phyloP scores from a whole-genome alignment of 2,888 invertebrate species.

The Glyphotaelius pellucidus region DNA sequence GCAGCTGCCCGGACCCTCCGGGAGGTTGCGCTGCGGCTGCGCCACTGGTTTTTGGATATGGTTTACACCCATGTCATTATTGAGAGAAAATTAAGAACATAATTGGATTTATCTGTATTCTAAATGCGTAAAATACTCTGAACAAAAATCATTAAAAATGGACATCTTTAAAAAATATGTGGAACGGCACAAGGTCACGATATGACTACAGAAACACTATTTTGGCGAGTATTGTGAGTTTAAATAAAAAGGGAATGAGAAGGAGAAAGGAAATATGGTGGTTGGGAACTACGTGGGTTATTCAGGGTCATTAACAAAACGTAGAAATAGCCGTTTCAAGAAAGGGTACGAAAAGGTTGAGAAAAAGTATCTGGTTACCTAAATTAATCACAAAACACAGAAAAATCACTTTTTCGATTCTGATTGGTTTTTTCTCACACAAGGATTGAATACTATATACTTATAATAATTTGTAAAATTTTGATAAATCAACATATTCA shows the following conservation, averaged over 20 bases:
- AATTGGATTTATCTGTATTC: background rate
- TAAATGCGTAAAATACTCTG: background rate
- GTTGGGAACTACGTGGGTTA: background rate
- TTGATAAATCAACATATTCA: no score
- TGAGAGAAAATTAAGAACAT: background rate
- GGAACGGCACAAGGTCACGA: no score
- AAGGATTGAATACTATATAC: no score
- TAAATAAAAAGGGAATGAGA: background rate
- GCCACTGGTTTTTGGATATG: background rate
- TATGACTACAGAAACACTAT: no score
- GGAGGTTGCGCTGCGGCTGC: no score
- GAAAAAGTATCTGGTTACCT: background rate
- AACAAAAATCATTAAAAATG: no score
- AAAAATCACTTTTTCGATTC: background rate
- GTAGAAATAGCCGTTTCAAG: background rate
- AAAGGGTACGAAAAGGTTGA: background rate
- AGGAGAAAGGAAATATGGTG: background rate
- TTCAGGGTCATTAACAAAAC: background rate
- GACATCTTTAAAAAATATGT: no score
- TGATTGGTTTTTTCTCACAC: no score
- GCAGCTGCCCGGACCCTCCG: background rate
- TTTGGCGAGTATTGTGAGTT: background rate
- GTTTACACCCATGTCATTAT: background rate
- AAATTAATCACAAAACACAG: background rate
- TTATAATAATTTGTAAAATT: no score